Conservation (phyloP, 2,113 vertebrate species). For the Sminthopsis crassicaudata region DNA sequence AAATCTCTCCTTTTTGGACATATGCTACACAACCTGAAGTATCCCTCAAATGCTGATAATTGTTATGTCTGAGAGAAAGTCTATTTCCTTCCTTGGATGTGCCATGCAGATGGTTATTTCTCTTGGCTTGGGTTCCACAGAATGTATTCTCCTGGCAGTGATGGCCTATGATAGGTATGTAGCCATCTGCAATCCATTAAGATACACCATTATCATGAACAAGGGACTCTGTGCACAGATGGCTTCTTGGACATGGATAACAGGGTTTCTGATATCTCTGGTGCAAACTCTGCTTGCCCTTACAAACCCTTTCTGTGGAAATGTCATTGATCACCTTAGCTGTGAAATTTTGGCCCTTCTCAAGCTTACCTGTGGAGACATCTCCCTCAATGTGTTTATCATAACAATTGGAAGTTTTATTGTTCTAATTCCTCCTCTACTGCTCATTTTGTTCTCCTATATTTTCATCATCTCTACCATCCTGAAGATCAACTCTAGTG, state of each 20-base stretch:
- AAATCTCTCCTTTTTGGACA: constrained; percentile 69
- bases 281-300: constrained; percentile 50
- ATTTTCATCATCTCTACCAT: constrained; percentile 35
- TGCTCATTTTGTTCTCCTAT: constrained; percentile 49
- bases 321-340: constrained; percentile 57
- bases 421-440: constrained; percentile 50
- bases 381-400: neutral
- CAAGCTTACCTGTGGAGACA: constrained; percentile 43
- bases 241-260: constrained; percentile 37
- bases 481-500: constrained; percentile 16
- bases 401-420: constrained; percentile 41
- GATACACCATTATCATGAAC: constrained; percentile 64
- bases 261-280: constrained; percentile 42
- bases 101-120: constrained; percentile 70
- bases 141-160: constrained; percentile 59
- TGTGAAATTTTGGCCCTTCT: constrained; percentile 57
- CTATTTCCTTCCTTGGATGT: constrained; percentile 61
- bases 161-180: constrained; percentile 73
- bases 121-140: constrained; percentile 56
- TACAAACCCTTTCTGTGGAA: constrained; percentile 58
- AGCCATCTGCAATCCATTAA: constrained; percentile 64
- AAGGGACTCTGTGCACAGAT: constrained; percentile 45
- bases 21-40: constrained; percentile 62
- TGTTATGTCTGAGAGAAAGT: constrained; percentile 15
- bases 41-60: constrained; percentile 56